Evolutionary conservation across 2,797 vertebrate genomes (phyloP).

Genomic region (Etheostoma perlongum): DNA sequence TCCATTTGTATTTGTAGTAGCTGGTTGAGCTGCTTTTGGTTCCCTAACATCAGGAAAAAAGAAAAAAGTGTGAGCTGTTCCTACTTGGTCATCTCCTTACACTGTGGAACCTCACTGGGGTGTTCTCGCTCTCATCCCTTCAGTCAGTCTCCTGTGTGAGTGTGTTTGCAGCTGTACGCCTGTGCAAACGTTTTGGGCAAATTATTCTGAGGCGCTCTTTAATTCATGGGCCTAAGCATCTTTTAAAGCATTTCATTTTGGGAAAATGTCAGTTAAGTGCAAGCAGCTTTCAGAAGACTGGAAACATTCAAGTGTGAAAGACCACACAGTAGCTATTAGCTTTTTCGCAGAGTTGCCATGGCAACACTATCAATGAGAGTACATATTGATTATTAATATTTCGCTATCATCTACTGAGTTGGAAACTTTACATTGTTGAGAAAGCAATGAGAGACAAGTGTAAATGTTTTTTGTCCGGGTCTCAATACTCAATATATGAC

Average conservation of each 20-base stretch:
- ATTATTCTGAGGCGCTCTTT: conserved; percentile 22
- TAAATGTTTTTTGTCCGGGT: not conserved
- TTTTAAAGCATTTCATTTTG: conserved; percentile 57
- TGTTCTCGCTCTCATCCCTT: conserved; percentile 12
- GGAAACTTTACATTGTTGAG: conserved; percentile 46
- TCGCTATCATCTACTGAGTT: conserved; percentile 28
- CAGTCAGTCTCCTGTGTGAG: conserved; percentile 18
- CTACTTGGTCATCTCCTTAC: conserved; percentile 28
- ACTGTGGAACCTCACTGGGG: conserved; percentile 18
- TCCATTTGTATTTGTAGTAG: conserved; percentile 61
- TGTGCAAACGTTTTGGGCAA: conserved; percentile 14
- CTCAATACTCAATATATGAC: not conserved
- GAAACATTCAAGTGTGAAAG: conserved; percentile 64
- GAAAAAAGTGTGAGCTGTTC: conserved; percentile 22
- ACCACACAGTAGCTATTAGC: conserved; percentile 49
- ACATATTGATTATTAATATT: conserved; percentile 65
- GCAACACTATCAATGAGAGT: conserved; percentile 55
- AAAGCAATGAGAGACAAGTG: conserved; percentile 4
- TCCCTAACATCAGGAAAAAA: conserved; percentile 35
- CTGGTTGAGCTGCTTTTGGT: conserved; percentile 47
- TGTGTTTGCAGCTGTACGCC: conserved; percentile 12
- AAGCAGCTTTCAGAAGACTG: conserved; percentile 56
- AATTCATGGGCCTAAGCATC: conserved; percentile 32
- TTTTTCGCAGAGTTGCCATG: conserved; percentile 61
- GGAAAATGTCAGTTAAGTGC: conserved; percentile 55